Conservation (phyloP, 2,797 vertebrate species). For the Poeciliopsis paucimaculata region DNA sequence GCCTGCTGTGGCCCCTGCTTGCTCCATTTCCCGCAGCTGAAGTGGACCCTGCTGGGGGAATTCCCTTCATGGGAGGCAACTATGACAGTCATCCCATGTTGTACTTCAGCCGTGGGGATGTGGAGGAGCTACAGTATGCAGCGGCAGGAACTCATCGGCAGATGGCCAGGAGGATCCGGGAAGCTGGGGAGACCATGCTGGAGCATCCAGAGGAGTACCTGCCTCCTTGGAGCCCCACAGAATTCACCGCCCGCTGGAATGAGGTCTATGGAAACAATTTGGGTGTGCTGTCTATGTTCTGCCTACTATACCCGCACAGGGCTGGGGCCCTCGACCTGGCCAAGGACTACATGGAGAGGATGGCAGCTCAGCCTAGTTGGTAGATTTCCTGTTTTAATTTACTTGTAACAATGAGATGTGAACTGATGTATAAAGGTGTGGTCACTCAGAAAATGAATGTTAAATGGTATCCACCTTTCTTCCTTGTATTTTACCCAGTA, state of each 20-base stretch:
- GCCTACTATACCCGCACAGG: slow-evolving; percentile 92
- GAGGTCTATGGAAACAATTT: slow-evolving; percentile 98
- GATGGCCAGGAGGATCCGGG: slow-evolving; percentile 84
- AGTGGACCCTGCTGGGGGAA: slow-evolving; percentile 78
- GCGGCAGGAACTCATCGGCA: slow-evolving; percentile 84
- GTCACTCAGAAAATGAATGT: not conserved
- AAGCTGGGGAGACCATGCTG: slow-evolving; percentile 91
- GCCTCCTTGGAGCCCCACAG: slow-evolving; percentile 91
- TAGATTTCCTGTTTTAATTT: slow-evolving; percentile 85
- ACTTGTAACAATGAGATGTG: not conserved
- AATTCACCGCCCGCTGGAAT: slow-evolving; percentile 96
- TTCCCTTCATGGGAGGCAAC: slow-evolving; percentile 92
- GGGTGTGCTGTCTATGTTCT: slow-evolving; percentile 95
- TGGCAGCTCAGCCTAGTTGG: slow-evolving; percentile 99
- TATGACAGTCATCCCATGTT: slow-evolving; percentile 96
- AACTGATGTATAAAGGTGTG: not conserved
- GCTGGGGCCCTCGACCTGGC: slow-evolving; percentile 89
- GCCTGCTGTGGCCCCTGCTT: slow-evolving; percentile 82
- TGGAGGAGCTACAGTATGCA: slow-evolving; percentile 84
- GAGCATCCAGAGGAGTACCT: slow-evolving; percentile 91
- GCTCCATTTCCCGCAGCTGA: slow-evolving; percentile 59
- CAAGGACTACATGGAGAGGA: slow-evolving; percentile 98
- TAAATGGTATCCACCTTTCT: not conserved
- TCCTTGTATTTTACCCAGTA: not conserved
- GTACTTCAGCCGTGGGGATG: slow-evolving; percentile 87